Conservation (phyloP, 2,113 vertebrate genomes). For the Urocolius indicus region DNA sequence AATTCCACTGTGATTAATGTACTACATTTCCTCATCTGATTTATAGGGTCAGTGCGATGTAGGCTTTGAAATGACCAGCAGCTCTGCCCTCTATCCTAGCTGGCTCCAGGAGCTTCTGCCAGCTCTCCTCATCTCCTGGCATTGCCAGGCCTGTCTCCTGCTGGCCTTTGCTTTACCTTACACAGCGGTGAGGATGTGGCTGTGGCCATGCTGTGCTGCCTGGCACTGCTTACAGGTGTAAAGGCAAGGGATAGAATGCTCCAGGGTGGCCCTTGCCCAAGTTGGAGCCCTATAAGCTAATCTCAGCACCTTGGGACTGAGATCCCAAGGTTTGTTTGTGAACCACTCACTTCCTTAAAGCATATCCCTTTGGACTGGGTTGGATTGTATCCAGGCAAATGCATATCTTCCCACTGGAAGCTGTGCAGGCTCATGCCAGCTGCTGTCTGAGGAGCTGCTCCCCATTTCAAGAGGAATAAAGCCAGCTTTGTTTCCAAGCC, state of each 20-base stretch:
- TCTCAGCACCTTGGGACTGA: not conserved
- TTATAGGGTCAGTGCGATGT: not conserved
- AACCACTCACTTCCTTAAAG: not conserved
- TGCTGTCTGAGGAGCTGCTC: constrained; percentile 45
- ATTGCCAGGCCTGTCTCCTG: not conserved
- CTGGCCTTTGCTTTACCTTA: not conserved
- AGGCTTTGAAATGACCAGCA: not conserved
- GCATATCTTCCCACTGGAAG: constrained; percentile 45
- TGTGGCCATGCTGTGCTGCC: not conserved
- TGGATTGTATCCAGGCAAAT: constrained; percentile 18
- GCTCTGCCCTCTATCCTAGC: not conserved
- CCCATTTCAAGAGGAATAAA: constrained; percentile 39
- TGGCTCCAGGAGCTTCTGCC: not conserved
- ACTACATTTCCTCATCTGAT: not conserved
- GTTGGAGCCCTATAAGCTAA: not conserved
- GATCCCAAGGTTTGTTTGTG: not conserved
- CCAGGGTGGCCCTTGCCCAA: not conserved
- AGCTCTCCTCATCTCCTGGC: not conserved
- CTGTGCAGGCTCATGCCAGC: not conserved
- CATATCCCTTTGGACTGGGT: not conserved
- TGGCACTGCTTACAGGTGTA: not conserved
- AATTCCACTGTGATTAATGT: not conserved
- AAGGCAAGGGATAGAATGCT: not conserved
- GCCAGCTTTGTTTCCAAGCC: constrained; percentile 21
- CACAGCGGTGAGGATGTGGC: not conserved